phyloP scores from a whole-genome alignment of 2,113 vertebrate genomes.

The Hemiprocne comata region DNA sequence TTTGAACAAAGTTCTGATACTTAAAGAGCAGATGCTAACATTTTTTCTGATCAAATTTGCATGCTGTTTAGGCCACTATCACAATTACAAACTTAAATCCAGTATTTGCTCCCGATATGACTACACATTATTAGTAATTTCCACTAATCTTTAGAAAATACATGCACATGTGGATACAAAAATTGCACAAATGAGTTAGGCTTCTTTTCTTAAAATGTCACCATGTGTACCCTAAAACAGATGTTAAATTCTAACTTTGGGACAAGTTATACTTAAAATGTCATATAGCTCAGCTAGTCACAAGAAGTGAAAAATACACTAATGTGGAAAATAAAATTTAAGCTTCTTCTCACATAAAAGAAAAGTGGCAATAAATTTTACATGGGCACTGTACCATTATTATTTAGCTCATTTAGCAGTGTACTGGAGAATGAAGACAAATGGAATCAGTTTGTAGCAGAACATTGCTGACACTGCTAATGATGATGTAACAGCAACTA shows the following conservation, averaged over 20 bases:
- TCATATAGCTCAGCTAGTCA: neutral
- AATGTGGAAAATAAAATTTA: neutral
- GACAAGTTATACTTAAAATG: neutral
- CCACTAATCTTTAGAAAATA: neutral
- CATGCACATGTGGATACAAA: neutral
- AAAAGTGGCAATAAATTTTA: neutral
- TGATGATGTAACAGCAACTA: neutral
- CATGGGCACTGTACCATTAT: neutral
- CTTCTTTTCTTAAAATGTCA: neutral
- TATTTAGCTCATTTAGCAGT: neutral
- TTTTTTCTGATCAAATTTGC: neutral
- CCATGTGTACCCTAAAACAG: neutral
- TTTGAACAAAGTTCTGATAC: neutral
- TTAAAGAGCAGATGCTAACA: neutral
- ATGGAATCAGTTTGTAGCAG: neutral
- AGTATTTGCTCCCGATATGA: neutral
- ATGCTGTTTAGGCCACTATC: neutral
- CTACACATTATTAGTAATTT: neutral
- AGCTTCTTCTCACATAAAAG: neutral
- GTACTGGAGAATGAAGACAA: neutral
- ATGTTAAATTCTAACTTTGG: neutral
- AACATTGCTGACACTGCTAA: neutral
- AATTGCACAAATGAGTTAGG: neutral
- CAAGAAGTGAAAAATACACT: neutral
- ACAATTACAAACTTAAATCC: neutral